Base-by-base conservation (phyloP, 2,113 vertebrate genomes). In the Dunckerocampus dactyliophorus region DNA sequence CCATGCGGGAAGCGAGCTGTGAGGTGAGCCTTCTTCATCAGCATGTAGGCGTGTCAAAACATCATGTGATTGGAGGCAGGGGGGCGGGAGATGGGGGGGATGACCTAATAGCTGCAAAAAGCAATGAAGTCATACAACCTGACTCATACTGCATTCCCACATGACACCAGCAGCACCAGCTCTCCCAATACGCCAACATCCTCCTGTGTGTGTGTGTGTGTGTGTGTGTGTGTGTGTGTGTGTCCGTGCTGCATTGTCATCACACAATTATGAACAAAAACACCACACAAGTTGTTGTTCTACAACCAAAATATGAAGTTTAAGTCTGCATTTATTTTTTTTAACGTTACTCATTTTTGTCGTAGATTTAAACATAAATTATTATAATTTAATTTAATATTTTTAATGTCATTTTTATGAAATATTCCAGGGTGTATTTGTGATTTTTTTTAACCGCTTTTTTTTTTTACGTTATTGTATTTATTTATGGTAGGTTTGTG, bases 101-200 rank as follows among this genome's bases (percentile, higher is more conserved):
- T 90, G 89, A 91, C 88, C 88, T 88, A 88, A 91, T 88, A 76
- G 77, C 83, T 72, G 62, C 79, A 87, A 88, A 90, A 88, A 90
- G 85, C 65, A 68, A 89, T 91, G 90, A 91, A 84, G 88, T 90
- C 90, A 91, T 90, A 65, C 77, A 62, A 87, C 82, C 89, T 90
- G 90, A 90, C 88, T 91, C 89, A 87, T 87, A 83, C n/a, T n/a
- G n/a, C n/a, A n/a, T 83, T 88, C 87, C 88, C 88, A 82, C 75
- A 72, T 85, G 86, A 88, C 76, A 80, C 46, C 70, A 82, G 74
- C 82, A 74, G 82, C 83, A 82, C 79, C 20, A 45, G 39, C 9
- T 16, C 28, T 12, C 7, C 17, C 77, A 68, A 81, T 47, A 12
- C 19, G 14, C 20, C 20, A 13, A 22, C 20, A 6, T 51, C 20